Evolutionary conservation across 2,113 vertebrate species (phyloP).

Genomic region (Cathartes aura): DNA sequence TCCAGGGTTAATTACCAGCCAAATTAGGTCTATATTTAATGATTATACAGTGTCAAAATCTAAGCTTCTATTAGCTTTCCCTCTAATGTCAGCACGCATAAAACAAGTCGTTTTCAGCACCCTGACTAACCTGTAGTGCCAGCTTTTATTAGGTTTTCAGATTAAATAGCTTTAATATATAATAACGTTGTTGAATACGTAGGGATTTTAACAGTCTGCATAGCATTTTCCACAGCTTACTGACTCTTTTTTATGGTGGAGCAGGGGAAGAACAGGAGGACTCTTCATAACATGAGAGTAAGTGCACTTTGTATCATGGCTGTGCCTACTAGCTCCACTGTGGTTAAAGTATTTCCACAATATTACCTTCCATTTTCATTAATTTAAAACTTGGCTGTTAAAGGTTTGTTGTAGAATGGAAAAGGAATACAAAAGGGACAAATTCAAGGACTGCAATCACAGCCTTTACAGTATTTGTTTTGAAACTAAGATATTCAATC

Average conservation of each 20-base stretch:
- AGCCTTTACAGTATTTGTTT: not conserved
- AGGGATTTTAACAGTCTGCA: conserved; percentile 9
- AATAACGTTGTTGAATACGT: not conserved
- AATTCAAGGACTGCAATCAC: not conserved
- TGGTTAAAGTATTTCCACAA: not conserved
- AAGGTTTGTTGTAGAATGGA: not conserved
- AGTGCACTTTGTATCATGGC: not conserved
- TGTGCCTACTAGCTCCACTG: not conserved
- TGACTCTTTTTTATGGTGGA: not conserved
- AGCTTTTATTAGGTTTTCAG: conserved; percentile 33
- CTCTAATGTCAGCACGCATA: conserved; percentile 23
- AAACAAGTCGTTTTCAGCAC: conserved; percentile 32
- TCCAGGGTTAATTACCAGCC: conserved; percentile 41
- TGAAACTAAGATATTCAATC: not conserved
- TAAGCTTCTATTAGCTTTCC: conserved; percentile 51
- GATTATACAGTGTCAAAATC: conserved; percentile 30
- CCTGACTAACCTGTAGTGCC: not conserved
- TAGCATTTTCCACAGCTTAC: not conserved
- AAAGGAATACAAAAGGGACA: not conserved
- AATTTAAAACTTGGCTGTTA: not conserved
- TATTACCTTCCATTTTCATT: not conserved
- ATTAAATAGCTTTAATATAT: not conserved
- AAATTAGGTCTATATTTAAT: conserved; percentile 65
- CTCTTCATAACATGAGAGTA: not conserved
- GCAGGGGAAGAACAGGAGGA: not conserved